Evolutionary conservation across 2,113 vertebrate genomes (phyloP).

Genomic region (Strix uralensis): DNA sequence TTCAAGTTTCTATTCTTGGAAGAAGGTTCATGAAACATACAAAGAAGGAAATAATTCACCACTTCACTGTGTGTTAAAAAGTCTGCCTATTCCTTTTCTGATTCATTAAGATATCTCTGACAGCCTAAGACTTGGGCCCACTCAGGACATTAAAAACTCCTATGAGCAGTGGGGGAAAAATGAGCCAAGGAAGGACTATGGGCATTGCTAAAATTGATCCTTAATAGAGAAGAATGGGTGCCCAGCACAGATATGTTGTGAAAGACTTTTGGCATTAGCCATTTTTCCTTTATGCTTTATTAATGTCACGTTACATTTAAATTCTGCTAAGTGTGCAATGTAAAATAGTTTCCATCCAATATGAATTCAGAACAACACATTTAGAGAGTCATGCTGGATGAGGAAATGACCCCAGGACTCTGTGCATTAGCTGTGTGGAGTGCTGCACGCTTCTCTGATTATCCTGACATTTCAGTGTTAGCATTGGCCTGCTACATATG

Average conservation of each 20-base stretch:
- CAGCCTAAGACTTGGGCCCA: background rate
- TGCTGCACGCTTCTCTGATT: background rate
- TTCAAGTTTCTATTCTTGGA: background rate
- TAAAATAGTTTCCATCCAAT: background rate
- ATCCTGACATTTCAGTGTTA: background rate
- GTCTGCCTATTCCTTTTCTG: background rate
- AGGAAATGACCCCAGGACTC: background rate
- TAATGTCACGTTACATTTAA: background rate
- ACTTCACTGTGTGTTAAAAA: background rate
- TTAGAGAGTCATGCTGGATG: background rate
- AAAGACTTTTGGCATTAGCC: background rate
- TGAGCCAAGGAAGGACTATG: background rate
- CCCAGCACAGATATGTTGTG: background rate
- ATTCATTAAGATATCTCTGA: background rate
- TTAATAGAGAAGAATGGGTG: background rate
- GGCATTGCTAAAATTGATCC: background rate
- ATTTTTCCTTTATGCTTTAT: background rate
- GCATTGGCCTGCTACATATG: background rate
- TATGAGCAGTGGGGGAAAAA: background rate
- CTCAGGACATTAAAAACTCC: background rate
- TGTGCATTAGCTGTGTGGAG: background rate
- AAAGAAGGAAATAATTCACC: background rate
- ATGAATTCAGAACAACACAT: background rate
- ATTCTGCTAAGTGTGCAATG: background rate
- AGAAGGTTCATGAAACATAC: background rate